Percentiles rank a stretch among this genome's conserved stretches.
These are phyloP conservation scores for Liodrosophila aerea DNA, from an alignment of 2,888 invertebrate genomes.

Conservation along the genomic window DNA sequence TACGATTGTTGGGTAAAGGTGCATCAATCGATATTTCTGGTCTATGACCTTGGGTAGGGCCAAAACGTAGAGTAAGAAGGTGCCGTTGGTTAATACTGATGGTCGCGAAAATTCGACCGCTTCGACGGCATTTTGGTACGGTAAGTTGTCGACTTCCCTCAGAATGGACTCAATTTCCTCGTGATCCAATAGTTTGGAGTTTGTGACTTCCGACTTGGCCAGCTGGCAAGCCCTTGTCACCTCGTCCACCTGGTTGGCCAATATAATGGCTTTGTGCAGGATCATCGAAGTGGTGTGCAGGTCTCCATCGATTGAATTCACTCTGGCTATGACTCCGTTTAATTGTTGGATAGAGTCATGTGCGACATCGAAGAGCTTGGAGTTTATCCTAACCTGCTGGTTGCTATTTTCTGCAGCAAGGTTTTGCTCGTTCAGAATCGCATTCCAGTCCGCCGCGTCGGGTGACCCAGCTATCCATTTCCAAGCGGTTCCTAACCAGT, in stretches of 20 bases:
- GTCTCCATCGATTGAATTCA: constrained; percentile 3
- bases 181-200: neutral
- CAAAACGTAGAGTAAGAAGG: too few relatives aligned
- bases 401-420: constrained; percentile 25
- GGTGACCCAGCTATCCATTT: too few relatives aligned
- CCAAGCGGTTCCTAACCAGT: neutral
- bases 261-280: neutral
- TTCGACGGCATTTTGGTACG: too few relatives aligned
- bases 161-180: neutral
- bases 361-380: constrained; percentile 5
- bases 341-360: constrained; percentile 7
- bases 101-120: too few relatives aligned
- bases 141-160: too few relatives aligned
- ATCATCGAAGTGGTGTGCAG: neutral
- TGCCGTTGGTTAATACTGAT: too few relatives aligned
- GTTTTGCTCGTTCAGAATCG: too few relatives aligned
- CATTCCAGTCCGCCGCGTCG: too few relatives aligned
- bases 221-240: neutral
- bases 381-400: constrained; percentile 35
- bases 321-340: constrained; percentile 2
- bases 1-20: too few relatives aligned
- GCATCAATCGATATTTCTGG: too few relatives aligned
- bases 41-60: too few relatives aligned
- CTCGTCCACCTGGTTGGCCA: neutral
- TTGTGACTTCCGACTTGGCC: neutral